Conservation (phyloP, 2,888 invertebrate genomes). For the Diabrotica balteata region DNA sequence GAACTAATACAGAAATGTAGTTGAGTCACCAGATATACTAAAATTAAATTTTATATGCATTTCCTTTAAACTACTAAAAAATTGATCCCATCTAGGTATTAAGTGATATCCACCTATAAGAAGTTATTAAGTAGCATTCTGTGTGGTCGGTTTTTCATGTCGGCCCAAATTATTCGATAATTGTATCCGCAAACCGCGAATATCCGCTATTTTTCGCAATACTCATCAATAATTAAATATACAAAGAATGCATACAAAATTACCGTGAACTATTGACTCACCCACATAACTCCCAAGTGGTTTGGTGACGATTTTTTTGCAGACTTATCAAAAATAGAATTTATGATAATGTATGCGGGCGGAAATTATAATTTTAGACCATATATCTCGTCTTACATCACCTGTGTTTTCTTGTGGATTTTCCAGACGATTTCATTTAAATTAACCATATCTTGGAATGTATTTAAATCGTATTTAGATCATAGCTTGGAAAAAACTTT, state of each 20-base stretch:
- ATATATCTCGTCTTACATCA: no score
- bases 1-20: no score
- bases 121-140: slow-evolving; percentile 13
- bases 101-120: slow-evolving; percentile 5
- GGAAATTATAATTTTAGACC: background rate
- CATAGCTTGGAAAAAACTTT: no score
- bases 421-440: background rate
- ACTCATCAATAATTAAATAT: slow-evolving; percentile 9
- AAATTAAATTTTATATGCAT: no score
- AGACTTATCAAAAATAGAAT: slow-evolving; percentile 4
- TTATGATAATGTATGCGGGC: slow-evolving; percentile 4
- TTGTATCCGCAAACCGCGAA: slow-evolving; percentile 4
- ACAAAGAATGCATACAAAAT: slow-evolving; percentile 2
- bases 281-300: slow-evolving; percentile 16
- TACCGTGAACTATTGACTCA: slow-evolving; percentile 9
- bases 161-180: slow-evolving; percentile 3
- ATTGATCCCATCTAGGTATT: no score
- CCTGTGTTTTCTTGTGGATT: background rate
- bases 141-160: slow-evolving; percentile 16
- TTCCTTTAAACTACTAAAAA: no score
- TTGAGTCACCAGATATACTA: no score
- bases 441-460: background rate
- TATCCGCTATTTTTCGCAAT: slow-evolving; percentile 13
- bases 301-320: slow-evolving; percentile 13
- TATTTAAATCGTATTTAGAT: background rate